These are phyloP conservation scores for Chloropsis cyanopogon DNA, from an alignment of 2,113 vertebrate genomes.

Conservation along the genomic window DNA sequence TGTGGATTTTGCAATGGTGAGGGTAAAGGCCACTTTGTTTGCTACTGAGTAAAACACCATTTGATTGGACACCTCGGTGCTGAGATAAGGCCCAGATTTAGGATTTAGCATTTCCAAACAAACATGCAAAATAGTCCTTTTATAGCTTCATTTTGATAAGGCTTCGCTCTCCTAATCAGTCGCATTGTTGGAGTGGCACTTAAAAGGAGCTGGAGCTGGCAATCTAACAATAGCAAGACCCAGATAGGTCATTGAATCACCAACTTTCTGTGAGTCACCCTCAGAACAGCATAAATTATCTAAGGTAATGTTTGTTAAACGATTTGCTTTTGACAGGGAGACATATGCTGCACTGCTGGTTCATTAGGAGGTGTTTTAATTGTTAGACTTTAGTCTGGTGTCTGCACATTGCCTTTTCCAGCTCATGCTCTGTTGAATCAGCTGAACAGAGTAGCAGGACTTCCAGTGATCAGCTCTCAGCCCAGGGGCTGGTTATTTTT, in stretches of 20 bases:
- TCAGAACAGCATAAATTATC: neutral
- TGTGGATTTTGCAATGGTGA: neutral
- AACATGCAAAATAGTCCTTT: neutral
- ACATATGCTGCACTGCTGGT: slow-evolving; percentile 21
- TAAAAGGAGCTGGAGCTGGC: slow-evolving; percentile 38
- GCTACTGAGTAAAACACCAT: neutral
- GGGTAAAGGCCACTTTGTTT: neutral
- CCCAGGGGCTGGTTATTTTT: neutral
- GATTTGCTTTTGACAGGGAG: neutral
- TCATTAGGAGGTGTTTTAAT: slow-evolving; percentile 28
- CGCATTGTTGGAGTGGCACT: slow-evolving; percentile 19
- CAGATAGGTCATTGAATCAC: slow-evolving; percentile 49
- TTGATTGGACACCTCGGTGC: neutral
- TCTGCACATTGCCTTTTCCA: neutral
- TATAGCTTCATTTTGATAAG: slow-evolving; percentile 23
- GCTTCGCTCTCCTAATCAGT: slow-evolving; percentile 12
- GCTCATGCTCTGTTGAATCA: neutral
- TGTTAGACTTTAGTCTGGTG: neutral
- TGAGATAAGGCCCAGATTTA: neutral
- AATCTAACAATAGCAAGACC: slow-evolving; percentile 27
- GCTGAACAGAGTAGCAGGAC: neutral
- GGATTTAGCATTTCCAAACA: neutral
- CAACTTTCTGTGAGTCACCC: slow-evolving; percentile 2
- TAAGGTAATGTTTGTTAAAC: neutral
- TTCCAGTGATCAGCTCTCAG: neutral